These are phyloP conservation scores for Eumerus sabulonum DNA, from an alignment of 2,888 invertebrate species.

Conservation along the genomic window DNA sequence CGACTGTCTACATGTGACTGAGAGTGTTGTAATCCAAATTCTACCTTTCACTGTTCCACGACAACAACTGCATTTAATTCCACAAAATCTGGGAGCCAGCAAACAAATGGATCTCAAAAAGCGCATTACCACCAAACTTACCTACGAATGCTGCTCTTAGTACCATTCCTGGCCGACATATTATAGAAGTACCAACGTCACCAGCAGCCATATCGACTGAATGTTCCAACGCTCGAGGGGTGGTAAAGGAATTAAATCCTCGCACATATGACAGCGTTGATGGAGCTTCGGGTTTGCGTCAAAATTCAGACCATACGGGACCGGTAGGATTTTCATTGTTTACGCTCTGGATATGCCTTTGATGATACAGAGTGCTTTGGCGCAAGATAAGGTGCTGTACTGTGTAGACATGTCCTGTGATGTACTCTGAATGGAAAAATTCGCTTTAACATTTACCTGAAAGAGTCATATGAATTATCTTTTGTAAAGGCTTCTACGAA, in stretches of 20 bases:
- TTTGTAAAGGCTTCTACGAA: too few relatives aligned
- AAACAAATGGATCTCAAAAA: conserved; percentile 21
- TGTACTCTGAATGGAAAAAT: too few relatives aligned
- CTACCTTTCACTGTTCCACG: conserved; percentile 4
- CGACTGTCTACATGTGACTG: neutral
- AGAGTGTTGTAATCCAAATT: conserved; percentile 18
- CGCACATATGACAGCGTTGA: neutral
- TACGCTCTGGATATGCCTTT: conserved; percentile 1
- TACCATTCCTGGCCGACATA: too few relatives aligned
- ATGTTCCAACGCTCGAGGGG: too few relatives aligned
- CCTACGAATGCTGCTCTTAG: too few relatives aligned
- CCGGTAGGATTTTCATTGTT: conserved; percentile 12
- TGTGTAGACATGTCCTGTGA: too few relatives aligned
- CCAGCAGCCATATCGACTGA: neutral
- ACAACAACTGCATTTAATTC: conserved; percentile 24
- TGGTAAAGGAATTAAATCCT: conserved; percentile 7
- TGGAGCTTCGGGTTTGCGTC: conserved; percentile 1
- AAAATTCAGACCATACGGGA: conserved; percentile 8
- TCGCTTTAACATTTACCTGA: too few relatives aligned
- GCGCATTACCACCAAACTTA: conserved; percentile 16
- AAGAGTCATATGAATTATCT: too few relatives aligned
- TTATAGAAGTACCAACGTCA: neutral
- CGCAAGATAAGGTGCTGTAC: too few relatives aligned
- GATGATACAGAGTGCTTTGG: neutral
- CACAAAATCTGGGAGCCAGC: conserved; percentile 23